Conservation (phyloP, 2,888 invertebrate species). For the Drosophila niveifrons region DNA sequence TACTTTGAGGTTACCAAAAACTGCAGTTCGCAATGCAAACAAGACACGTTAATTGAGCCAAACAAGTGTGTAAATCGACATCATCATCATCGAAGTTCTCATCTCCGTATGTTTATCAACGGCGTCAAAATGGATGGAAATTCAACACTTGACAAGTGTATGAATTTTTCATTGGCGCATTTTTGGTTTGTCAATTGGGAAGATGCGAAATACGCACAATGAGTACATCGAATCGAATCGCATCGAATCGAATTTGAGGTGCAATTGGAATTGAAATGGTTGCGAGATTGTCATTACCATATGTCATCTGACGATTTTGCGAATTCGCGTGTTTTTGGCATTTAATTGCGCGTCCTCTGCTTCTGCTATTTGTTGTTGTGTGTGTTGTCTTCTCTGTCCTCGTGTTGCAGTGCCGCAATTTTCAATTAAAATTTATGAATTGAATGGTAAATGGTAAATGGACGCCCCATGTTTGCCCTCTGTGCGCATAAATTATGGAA, state of each 20-base stretch:
- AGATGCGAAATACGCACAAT: conserved; percentile 16
- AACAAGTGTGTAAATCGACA: conserved; percentile 48
- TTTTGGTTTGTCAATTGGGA: conserved; percentile 20
- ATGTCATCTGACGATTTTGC: conserved; percentile 46
- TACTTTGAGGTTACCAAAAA: conserved; percentile 4
- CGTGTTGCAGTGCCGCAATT: conserved; percentile 54
- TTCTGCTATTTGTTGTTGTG: conserved; percentile 2
- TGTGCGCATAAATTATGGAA: conserved; percentile 69
- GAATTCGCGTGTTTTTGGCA: conserved; percentile 59
- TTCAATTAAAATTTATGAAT: conserved; percentile 79
- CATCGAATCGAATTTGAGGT: conserved; percentile 43
- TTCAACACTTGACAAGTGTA: conserved; percentile 52
- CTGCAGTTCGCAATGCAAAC: conserved; percentile 17
- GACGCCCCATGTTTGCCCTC: conserved; percentile 13
- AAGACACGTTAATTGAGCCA: conserved; percentile 34
- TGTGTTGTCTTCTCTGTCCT: background rate
- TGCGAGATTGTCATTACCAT: conserved; percentile 36
- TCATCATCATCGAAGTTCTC: conserved; percentile 25
- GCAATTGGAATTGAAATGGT: background rate
- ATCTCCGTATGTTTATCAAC: background rate
- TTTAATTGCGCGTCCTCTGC: conserved; percentile 60
- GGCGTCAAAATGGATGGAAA: conserved; percentile 44
- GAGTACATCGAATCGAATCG: conserved; percentile 2
- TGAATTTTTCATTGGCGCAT: conserved; percentile 53
- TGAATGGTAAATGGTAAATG: conserved; percentile 48